Conservation (phyloP, 2,888 invertebrate genomes). For the Zygogramma bicolorata region DNA sequence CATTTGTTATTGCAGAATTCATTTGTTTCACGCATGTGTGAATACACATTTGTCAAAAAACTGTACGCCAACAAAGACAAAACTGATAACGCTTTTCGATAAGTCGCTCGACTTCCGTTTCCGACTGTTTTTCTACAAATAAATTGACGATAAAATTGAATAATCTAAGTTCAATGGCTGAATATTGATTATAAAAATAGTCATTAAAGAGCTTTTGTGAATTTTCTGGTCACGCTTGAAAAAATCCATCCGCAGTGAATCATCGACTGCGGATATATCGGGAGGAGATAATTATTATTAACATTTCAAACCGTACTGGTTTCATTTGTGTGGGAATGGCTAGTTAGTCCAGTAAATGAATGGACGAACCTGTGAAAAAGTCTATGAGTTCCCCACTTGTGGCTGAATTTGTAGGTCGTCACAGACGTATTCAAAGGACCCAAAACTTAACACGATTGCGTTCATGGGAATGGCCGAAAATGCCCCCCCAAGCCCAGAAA, state of each 20-base stretch:
- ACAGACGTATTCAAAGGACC: no score
- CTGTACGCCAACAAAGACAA: slow-evolving; percentile 59
- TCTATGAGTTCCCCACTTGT: no score
- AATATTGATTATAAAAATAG: slow-evolving; percentile 48
- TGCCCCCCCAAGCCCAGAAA: no score
- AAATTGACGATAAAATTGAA: slow-evolving; percentile 52
- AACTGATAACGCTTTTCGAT: slow-evolving; percentile 61
- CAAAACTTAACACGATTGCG: no score
- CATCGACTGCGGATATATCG: slow-evolving; percentile 6
- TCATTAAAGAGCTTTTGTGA: slow-evolving; percentile 35
- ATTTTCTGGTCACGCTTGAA: slow-evolving; percentile 28
- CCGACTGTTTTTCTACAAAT: slow-evolving; percentile 54
- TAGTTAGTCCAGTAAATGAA: not conserved
- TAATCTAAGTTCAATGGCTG: slow-evolving; percentile 58
- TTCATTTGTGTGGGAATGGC: not conserved
- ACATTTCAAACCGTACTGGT: slow-evolving; percentile 8
- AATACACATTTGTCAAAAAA: slow-evolving; percentile 59
- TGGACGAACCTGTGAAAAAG: no score
- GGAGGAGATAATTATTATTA: slow-evolving; percentile 12
- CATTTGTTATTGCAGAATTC: slow-evolving; percentile 64
- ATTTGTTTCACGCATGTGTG: slow-evolving; percentile 65
- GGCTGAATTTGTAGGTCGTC: no score
- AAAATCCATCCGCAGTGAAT: slow-evolving; percentile 16
- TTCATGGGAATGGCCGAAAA: no score
- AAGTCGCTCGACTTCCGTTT: slow-evolving; percentile 60